A percentile compares a stretch with the other conserved stretches of the same genome.
These are phyloP conservation scores for Spialia ferax DNA, from an alignment of 2,888 invertebrate species.

Conservation along the genomic window DNA sequence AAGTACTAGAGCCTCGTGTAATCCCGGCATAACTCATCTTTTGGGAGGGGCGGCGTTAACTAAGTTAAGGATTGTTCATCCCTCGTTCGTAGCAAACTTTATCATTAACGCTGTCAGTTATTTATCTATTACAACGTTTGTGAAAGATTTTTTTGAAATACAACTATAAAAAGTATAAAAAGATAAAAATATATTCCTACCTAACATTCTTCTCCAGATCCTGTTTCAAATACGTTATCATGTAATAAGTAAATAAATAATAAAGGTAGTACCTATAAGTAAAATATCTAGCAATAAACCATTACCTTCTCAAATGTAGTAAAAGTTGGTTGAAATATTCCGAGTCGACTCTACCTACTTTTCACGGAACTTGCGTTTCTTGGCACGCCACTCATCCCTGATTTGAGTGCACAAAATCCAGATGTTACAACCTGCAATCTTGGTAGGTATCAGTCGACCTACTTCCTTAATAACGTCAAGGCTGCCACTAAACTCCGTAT, in stretches of 20 bases:
- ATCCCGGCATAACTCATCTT: neutral
- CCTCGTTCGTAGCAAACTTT: neutral
- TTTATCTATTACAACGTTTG: neutral
- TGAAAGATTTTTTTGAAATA: neutral
- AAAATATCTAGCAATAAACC: neutral
- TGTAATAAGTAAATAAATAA: too few species aligned
- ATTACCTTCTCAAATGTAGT: neutral
- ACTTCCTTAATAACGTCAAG: constrained; percentile 30
- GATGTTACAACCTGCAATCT: constrained; percentile 15
- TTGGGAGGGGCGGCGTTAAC: neutral
- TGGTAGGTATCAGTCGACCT: constrained; percentile 27
- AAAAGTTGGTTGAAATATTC: neutral
- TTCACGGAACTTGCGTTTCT: neutral
- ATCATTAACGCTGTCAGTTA: neutral
- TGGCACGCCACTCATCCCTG: constrained; percentile 32
- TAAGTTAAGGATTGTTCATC: neutral
- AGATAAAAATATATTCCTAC: too few species aligned
- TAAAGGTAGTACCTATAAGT: too few species aligned
- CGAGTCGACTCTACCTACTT: neutral
- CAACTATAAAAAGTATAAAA: too few species aligned
- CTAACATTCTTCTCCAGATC: too few species aligned
- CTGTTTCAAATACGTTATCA: too few species aligned
- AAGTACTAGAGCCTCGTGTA: neutral
- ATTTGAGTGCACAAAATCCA: constrained; percentile 29
- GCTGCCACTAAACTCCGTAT: constrained; percentile 15